Conservation (phyloP, 2,888 invertebrate species). For the Lepidocyrtinus sp. region DNA sequence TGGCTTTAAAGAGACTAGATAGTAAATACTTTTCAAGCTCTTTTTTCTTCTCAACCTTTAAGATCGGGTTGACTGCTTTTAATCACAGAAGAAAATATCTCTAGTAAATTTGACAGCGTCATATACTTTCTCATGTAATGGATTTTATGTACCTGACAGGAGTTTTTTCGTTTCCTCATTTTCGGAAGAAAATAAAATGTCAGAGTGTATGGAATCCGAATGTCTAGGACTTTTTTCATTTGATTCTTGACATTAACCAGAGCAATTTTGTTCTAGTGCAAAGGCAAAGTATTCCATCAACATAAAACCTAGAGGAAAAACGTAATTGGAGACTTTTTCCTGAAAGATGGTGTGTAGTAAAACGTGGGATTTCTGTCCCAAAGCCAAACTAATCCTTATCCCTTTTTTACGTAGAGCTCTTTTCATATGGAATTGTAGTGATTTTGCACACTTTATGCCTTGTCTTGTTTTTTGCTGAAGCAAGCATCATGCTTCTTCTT, state of each 20-base stretch:
- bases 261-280: neutral
- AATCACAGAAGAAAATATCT: neutral
- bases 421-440: constrained; percentile 34
- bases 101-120: neutral
- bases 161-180: neutral
- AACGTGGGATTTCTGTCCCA: constrained; percentile 43
- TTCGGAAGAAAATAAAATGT: neutral
- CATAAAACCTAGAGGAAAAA: neutral
- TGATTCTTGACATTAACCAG: constrained; percentile 47
- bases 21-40: neutral
- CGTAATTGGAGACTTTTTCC: constrained; percentile 5
- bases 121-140: neutral
- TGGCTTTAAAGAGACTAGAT: neutral
- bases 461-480: constrained; percentile 31
- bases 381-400: constrained; percentile 56
- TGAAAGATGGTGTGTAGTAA: neutral
- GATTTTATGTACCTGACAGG: constrained; percentile 6
- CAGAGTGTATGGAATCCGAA: neutral
- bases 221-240: constrained; percentile 1
- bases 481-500: constrained; percentile 7
- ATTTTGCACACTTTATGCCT: constrained; percentile 35
- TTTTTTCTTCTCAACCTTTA: too few species aligned
- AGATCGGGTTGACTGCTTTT: too few species aligned
- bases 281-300: neutral
- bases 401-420: neutral